Evolutionary conservation across 2,113 vertebrate genomes (phyloP), one percentile per base, ranked within the genome.

Genomic region (Oenanthe oenanthe): DNA sequence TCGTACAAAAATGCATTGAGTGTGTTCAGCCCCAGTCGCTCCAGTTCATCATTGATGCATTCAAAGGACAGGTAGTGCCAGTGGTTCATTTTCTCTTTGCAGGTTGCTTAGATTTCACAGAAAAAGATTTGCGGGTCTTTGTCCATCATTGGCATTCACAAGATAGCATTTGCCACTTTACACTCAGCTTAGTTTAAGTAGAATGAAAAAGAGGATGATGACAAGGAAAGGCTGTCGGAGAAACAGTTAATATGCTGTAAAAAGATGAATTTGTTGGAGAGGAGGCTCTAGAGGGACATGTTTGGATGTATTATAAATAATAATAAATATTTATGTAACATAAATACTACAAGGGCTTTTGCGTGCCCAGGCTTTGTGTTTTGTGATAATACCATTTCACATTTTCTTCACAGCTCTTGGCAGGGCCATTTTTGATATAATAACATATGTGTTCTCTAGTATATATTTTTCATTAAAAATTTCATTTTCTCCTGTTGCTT

Each of bases 1-100:
- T 99, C 78, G 99, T 99, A n/a, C 99, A 99, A 90, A 99, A 99
- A 94, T 99, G 99, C 80, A 99, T 99, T 12, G 99, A 99, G 96
- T 99, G 99, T 95, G 99, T 99, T 89, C 99, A 99, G 67, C 99
- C 99, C 12, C 99, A 99, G 96, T 98, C 99, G 0, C 98, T 99
- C 13, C 99, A 99, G 92, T 99, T 99, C 96, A 98, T 99, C 94
- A 99, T 99, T 38, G 99, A 99, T 72, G 99, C 99, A 42, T 99
- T 99, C 96, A 99, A 99, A 95, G 99, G 98, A 97, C 99, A 99
- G 98, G 99, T 99, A 97, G 40, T 62, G 50, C 79, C 79, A 71
- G 4, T 31, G 36, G 28, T 67, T 92, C 31, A 5, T 93, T 95
- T 79, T 29, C 56, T 92, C 20, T 70, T 48, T 42, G 18, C 24